These are phyloP conservation scores for Caprella mutica DNA, from an alignment of 2,888 invertebrate genomes.

Conservation along the genomic window DNA sequence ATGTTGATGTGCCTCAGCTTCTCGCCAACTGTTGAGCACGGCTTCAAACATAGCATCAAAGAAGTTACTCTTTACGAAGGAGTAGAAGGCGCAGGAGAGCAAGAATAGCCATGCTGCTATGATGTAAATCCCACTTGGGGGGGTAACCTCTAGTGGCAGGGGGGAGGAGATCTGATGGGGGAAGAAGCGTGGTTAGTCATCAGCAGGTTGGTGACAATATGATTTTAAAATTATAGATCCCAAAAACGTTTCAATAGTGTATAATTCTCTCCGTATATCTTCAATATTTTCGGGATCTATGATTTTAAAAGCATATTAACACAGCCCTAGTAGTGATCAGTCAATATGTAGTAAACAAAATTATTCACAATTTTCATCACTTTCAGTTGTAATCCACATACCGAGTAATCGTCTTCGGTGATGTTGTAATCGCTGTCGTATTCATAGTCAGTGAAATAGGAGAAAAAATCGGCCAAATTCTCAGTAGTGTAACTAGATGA, in stretches of 20 bases:
- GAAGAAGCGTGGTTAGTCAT: too few relatives aligned
- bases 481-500: constrained; percentile 24
- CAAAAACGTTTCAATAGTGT: too few relatives aligned
- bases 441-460: constrained; percentile 28
- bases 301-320: too few relatives aligned
- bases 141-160: constrained; percentile 20
- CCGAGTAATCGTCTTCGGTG: constrained; percentile 21
- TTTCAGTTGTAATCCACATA: too few relatives aligned
- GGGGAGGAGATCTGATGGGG: too few relatives aligned
- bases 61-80: constrained; percentile 26
- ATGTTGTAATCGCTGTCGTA: constrained; percentile 19
- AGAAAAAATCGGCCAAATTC: constrained; percentile 21
- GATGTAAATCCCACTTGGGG: constrained; percentile 20
- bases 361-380: too few relatives aligned
- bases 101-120: constrained; percentile 30
- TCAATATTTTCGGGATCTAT: too few relatives aligned
- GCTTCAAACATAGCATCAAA: constrained; percentile 31
- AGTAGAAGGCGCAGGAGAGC: constrained; percentile 22
- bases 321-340: too few relatives aligned
- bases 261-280: too few relatives aligned
- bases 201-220: too few relatives aligned
- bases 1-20: constrained; percentile 33
- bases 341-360: too few relatives aligned
- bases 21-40: constrained; percentile 32
- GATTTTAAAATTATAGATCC: too few relatives aligned